Evolutionary conservation across 2,113 vertebrate species (phyloP).

Genomic region (Pangasianodon hypophthalmus): DNA sequence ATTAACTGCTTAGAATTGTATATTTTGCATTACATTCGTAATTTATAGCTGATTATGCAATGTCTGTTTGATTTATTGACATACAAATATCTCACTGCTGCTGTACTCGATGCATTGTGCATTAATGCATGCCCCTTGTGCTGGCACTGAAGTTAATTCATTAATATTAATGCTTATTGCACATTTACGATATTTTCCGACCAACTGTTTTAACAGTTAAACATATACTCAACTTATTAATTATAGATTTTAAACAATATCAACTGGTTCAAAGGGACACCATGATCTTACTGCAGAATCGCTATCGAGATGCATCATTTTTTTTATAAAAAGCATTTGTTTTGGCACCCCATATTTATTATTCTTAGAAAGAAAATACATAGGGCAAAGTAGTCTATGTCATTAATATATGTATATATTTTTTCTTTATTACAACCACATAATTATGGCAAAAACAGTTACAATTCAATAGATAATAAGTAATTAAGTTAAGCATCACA

Average conservation of each 20-base stretch:
- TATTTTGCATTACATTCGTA: constrained; percentile 5
- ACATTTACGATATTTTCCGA: neutral
- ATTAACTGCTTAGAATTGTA: neutral
- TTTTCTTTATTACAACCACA: neutral
- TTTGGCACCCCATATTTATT: neutral
- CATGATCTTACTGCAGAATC: neutral
- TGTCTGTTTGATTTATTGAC: neutral
- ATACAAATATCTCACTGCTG: neutral
- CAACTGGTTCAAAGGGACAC: neutral
- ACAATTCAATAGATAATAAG: neutral
- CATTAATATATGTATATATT: neutral
- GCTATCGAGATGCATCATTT: neutral
- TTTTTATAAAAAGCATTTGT: neutral
- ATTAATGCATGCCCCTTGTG: neutral
- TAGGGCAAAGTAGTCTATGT: neutral
- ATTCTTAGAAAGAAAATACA: neutral
- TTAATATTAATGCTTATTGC: neutral
- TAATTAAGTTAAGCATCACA: neutral
- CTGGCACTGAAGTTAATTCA: neutral
- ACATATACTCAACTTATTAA: neutral
- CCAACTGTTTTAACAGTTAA: neutral
- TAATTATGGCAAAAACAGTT: too few relatives aligned
- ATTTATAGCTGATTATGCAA: constrained; percentile 7
- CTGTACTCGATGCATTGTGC: constrained; percentile 8
- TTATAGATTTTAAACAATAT: neutral